phyloP scores from a whole-genome alignment of 2,797 vertebrate genomes.

The Synaphobranchus kaupii region DNA sequence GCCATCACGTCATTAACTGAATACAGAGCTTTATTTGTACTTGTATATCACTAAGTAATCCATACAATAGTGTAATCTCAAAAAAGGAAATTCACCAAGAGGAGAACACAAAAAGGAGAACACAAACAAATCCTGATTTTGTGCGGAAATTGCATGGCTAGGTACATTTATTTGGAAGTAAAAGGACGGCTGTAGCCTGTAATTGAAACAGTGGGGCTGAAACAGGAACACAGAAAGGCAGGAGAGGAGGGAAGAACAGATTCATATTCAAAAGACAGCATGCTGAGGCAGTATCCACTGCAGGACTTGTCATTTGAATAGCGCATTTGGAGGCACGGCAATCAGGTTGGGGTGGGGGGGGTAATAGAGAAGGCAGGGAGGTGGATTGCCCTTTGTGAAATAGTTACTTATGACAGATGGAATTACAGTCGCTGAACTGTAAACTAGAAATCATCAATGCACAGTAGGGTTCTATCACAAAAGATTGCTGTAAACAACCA shows the following conservation, averaged over 20 bases:
- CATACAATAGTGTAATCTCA: neutral
- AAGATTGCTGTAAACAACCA: neutral
- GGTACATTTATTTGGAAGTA: constrained; percentile 31
- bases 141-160: constrained; percentile 22
- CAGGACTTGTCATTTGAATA: constrained; percentile 34
- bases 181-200: constrained; percentile 11
- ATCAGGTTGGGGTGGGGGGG: constrained; percentile 20
- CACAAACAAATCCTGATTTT: constrained; percentile 32
- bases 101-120: constrained; percentile 18
- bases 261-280: constrained; percentile 30
- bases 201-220: constrained; percentile 33
- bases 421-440: constrained; percentile 12
- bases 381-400: constrained; percentile 16
- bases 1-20: constrained; percentile 11
- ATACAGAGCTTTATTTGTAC: neutral
- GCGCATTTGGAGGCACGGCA: constrained; percentile 29
- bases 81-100: neutral
- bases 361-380: neutral
- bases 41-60: neutral
- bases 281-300: neutral
- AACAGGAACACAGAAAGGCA: constrained; percentile 17
- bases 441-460: neutral
- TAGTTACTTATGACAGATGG: constrained; percentile 29
- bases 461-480: neutral
- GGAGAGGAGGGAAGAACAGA: constrained; percentile 1